phyloP scores from a whole-genome alignment of 92 coral and sea anemone species.

The Phenganax stokvisi region DNA sequence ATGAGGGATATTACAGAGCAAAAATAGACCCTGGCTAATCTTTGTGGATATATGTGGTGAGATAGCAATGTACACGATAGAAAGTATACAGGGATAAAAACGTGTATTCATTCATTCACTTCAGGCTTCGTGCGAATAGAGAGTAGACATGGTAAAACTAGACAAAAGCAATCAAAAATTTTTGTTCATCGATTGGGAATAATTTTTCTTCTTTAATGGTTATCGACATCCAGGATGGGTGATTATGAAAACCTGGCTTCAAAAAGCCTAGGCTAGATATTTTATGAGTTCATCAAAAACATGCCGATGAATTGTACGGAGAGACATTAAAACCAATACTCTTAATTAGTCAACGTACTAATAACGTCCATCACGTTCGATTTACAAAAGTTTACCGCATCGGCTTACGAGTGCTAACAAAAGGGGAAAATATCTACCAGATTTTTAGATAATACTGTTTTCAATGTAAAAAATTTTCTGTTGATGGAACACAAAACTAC shows the following conservation, averaged over 20 bases:
- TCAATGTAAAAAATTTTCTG: no score
- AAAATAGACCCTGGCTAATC: background rate
- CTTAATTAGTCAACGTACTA: background rate
- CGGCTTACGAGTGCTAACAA: no score
- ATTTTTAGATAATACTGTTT: no score
- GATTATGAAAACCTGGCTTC: background rate
- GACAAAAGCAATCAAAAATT: no score
- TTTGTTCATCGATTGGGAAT: no score
- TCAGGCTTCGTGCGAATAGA: no score
- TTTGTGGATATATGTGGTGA: background rate
- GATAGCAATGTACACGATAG: background rate
- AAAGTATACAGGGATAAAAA: no score
- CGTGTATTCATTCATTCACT: no score
- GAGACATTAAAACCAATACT: slow-evolving; percentile 4
- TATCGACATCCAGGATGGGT: background rate
- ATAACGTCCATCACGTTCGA: background rate
- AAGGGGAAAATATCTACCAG: no score
- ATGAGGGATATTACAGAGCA: background rate
- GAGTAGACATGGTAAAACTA: no score
- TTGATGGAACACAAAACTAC: no score
- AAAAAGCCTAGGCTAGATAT: background rate
- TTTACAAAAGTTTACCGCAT: background rate
- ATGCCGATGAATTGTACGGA: background rate
- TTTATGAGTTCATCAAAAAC: background rate
- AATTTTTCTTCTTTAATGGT: no score